Evolutionary conservation across 2,888 invertebrate genomes (phyloP).

Genomic region (Ypsolopha scabrella): DNA sequence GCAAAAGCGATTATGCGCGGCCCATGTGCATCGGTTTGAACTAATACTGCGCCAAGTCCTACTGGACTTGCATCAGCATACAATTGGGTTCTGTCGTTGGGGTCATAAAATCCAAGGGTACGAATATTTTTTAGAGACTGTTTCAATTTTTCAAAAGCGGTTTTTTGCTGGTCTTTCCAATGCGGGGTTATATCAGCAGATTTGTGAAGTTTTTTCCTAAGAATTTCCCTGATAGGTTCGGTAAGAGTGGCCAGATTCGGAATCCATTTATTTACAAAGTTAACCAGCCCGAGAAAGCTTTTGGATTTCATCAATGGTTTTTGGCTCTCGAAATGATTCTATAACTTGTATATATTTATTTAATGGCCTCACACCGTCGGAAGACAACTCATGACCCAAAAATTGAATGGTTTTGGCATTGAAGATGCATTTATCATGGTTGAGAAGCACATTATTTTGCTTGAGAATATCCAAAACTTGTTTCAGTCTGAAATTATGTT

Average conservation of each 20-base stretch:
- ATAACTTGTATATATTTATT: slow-evolving; percentile 7
- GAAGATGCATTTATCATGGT: slow-evolving; percentile 1
- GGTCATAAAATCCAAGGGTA: slow-evolving; percentile 3
- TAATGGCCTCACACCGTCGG: slow-evolving; percentile 5
- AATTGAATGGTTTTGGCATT: slow-evolving; percentile 2
- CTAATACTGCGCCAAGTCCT: slow-evolving; percentile 13
- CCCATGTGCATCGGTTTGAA: slow-evolving; percentile 10
- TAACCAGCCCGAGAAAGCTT: slow-evolving; percentile 5
- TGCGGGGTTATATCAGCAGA: not conserved
- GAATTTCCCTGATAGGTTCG: not conserved
- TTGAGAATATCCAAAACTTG: slow-evolving; percentile 1
- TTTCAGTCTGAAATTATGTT: slow-evolving; percentile 3
- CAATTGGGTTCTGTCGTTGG: slow-evolving; percentile 2
- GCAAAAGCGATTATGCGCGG: slow-evolving; percentile 20
- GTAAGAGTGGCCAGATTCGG: not conserved
- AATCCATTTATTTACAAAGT: slow-evolving; percentile 3
- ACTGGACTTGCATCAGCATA: no score
- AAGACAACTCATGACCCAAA: slow-evolving; percentile 6
- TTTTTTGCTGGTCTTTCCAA: slow-evolving; percentile 1
- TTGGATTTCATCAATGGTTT: slow-evolving; percentile 5
- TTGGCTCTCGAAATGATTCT: not conserved
- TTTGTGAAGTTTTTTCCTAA: not conserved
- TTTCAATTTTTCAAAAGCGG: slow-evolving; percentile 1
- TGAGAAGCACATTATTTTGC: not conserved
- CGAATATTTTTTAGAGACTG: not conserved